Evolutionary conservation across 2,113 vertebrate species (phyloP).

Genomic region (Microtus ochrogaster): DNA sequence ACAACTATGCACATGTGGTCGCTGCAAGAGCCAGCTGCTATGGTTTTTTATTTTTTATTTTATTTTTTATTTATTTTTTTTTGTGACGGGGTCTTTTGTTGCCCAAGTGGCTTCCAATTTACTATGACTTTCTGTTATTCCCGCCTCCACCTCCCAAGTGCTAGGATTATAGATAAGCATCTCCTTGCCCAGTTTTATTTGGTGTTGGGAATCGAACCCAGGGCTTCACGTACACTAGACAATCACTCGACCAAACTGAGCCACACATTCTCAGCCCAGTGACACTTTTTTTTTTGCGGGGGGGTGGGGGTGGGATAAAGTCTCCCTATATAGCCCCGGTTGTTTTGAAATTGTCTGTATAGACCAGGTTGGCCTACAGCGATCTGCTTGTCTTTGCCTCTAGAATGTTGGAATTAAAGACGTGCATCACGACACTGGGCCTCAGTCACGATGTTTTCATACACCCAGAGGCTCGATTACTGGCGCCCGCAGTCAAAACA

Average conservation of each 20-base stretch:
- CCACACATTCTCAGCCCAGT: background rate
- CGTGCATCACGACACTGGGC: background rate
- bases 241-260: background rate
- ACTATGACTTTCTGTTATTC: background rate
- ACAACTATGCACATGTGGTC: background rate
- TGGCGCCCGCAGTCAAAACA: background rate
- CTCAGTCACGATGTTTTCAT: background rate
- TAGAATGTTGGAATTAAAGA: background rate
- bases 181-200: background rate
- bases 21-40: background rate
- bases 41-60: background rate
- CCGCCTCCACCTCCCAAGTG: background rate
- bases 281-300: too few species aligned
- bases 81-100: background rate
- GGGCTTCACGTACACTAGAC: background rate
- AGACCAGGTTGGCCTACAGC: background rate
- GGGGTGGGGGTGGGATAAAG: background rate
- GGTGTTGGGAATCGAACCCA: background rate
- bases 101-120: background rate
- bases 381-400: background rate
- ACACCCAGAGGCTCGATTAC: background rate
- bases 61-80: background rate
- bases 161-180: background rate
- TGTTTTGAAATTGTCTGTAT: background rate
- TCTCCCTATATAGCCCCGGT: background rate